Evolutionary conservation across 2,113 vertebrate genomes (phyloP), one percentile per base, ranked within the genome.

Genomic region (Gobius niger): DNA sequence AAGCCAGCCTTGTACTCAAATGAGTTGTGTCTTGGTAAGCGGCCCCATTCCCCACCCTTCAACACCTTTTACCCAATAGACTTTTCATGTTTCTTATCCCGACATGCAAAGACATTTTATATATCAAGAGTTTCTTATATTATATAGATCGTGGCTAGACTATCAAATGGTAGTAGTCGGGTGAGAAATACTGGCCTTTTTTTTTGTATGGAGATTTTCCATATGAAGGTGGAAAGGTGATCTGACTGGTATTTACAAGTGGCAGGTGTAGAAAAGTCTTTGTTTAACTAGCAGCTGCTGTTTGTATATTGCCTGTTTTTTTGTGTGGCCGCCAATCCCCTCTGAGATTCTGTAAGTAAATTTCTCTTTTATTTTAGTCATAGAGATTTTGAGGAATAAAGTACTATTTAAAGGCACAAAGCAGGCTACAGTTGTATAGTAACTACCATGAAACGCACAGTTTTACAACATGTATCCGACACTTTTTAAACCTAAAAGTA

Each of bases 1-100:
- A 91, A 87, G 75, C 74, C 74, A 82, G 74, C 83, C 85, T 90
- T 89, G 88, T 91, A 78, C 82, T 75, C 65, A 62, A 70, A 44
- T 7, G 53, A 59, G 81, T 86, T 86, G 80, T 34, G 24, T 34
- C 24, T 34, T 2, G 24, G 24, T 34, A 34, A 34, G 24, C 24
- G 24, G 3, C 24, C 24, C 24, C 24, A 34, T 34, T 34, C 24
- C 5, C 24, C 24, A 3, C 57, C 46, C 71, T 34, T 8, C 42
- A 76, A 50, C 56, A 70, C 63, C 73, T 75, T 44, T 47, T 50
- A n/a, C 34, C 68, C 63, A 76, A 63, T 75, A 63, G 82, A 34
- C 67, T 40, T 34, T 34, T 24, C 24, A 24, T 24, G 24, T 24
- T 24, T 34, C 24, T 34, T 34, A 34, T 34, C 24, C 24, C 24